Evolutionary conservation across 2,888 invertebrate species (phyloP), one percentile per base, ranked within the genome.

Genomic region (Nymphalis c-album): DNA sequence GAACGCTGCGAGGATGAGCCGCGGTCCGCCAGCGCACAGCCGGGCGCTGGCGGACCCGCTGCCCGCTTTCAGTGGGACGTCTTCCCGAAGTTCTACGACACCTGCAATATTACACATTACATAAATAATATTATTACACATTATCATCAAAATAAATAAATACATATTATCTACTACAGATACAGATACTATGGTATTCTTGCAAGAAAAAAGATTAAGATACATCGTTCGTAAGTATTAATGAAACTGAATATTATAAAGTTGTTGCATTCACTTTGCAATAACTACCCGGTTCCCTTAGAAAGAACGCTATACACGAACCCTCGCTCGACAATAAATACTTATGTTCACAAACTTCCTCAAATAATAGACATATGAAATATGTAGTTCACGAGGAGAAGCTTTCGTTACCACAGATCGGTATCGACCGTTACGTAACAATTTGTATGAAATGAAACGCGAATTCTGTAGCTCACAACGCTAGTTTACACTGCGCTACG

Each of bases 1-100:
- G 84, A 96, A 95, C 70, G 95, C 94, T 31, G 91, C 89, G 61
- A 94, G 91, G 73, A 96, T 94, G 70, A 95, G 92, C 75, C 94
- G 93, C 64, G 96, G 93, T 13, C 96, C 95, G 17, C 88, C 83
- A 45, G 82, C 84, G 68, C 82, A 75, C 46, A 71, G 64, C 7
- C 68, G 46, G 17, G 64, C 70, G 31, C 72, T 72, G 45, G 79
- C 79, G 63, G 78, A 78, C 46, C 78, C 79, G 63, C 78, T 79
- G 40, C 86, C 80, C 26, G 84, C 78, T 81, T 93, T 93, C 74
- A 94, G 84, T 18, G 94, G 94, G 68, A 93, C 88, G 77, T 94
- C 94, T 81, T 94, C 94, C 35, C 94, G 88, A 13, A 93, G 81
- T 79, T 94, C 93, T 74, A 88, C 91, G 64, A 79, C 85, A 8